Evolutionary conservation across 2,888 invertebrate genomes (phyloP).

Genomic region (Cantharis lateralis): DNA sequence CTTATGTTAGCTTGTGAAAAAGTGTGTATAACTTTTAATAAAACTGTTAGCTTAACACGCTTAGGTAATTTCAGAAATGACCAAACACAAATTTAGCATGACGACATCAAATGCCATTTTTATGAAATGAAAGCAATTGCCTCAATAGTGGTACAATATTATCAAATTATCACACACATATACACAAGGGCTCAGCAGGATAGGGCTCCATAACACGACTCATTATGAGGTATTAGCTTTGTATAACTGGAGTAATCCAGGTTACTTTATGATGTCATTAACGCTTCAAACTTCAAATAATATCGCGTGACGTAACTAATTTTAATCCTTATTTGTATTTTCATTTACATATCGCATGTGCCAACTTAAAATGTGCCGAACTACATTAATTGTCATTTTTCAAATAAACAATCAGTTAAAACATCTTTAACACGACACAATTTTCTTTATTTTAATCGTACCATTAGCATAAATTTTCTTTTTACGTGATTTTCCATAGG

Average conservation of each 20-base stretch:
- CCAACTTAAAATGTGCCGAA: constrained; percentile 46
- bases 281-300: constrained; percentile 47
- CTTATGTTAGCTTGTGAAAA: background rate
- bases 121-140: constrained; percentile 45
- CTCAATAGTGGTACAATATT: constrained; percentile 47
- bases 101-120: constrained; percentile 38
- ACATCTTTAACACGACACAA: background rate
- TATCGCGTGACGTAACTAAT: constrained; percentile 53
- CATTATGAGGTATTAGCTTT: constrained; percentile 52
- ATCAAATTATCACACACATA: constrained; percentile 47
- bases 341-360: constrained; percentile 53
- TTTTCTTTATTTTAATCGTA: background rate
- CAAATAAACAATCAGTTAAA: background rate
- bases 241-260: constrained; percentile 51
- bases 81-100: constrained; percentile 31
- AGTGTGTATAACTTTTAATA: background rate
- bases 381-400: constrained; percentile 32
- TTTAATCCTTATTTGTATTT: constrained; percentile 45
- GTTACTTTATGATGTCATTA: constrained; percentile 51
- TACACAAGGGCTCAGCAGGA: constrained; percentile 41
- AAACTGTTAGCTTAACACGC: background rate
- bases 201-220: constrained; percentile 49
- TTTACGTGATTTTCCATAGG: background rate
- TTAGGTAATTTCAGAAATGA: constrained; percentile 24
- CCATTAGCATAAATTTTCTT: background rate